Evolutionary conservation across 2,888 invertebrate genomes (phyloP).

Genomic region (Ichneumoninae sp.): DNA sequence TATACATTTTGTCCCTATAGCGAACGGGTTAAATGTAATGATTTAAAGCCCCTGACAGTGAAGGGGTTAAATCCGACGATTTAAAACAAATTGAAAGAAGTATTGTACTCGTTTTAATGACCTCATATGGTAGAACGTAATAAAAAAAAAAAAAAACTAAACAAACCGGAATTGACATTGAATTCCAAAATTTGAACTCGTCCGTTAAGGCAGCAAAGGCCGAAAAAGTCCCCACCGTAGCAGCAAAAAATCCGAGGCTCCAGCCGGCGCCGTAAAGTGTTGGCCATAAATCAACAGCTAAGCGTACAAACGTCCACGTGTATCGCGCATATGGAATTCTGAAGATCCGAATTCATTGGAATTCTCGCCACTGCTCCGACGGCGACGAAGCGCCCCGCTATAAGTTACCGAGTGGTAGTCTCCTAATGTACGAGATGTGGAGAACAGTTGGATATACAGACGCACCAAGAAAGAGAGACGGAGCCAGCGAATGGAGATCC

Average conservation of each 20-base stretch:
- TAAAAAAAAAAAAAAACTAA: neutral
- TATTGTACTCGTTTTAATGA: neutral
- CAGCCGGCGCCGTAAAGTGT: neutral
- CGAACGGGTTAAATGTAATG: too few relatives aligned
- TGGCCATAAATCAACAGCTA: neutral
- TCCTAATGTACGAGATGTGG: conserved; percentile 2
- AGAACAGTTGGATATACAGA: neutral
- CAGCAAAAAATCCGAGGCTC: neutral
- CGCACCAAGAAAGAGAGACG: neutral
- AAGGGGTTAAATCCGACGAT: too few relatives aligned
- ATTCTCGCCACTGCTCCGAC: conserved; percentile 22
- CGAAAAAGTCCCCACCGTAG: too few relatives aligned
- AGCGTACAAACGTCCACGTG: neutral
- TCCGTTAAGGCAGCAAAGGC: neutral
- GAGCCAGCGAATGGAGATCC: conserved; percentile 20
- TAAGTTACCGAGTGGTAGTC: conserved; percentile 23
- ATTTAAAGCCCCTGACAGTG: too few relatives aligned
- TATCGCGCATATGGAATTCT: conserved; percentile 40
- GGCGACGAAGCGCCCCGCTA: conserved; percentile 16
- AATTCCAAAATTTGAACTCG: neutral
- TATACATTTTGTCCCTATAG: too few relatives aligned
- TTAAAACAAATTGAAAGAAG: too few relatives aligned
- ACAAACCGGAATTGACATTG: neutral
- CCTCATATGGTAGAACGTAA: neutral
- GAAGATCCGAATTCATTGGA: conserved; percentile 35